These are phyloP conservation scores for Sitophilus oryzae DNA, from an alignment of 1,140 invertebrate genomes.

Conservation along the genomic window DNA sequence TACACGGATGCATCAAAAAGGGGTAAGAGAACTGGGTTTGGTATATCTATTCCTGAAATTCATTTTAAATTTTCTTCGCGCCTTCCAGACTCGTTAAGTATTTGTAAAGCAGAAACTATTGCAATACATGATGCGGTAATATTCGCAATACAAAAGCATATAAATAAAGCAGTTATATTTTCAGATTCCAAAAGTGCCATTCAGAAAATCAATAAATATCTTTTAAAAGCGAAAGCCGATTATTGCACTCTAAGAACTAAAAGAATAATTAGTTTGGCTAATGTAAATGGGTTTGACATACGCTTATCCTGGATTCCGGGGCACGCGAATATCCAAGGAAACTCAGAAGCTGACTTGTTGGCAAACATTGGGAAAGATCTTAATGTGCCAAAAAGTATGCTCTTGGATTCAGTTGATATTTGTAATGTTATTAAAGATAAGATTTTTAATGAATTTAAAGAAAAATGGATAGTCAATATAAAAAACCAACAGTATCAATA, in stretches of 20 bases:
- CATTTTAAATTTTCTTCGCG: too few species aligned
- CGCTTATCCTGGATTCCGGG: constrained; percentile 10
- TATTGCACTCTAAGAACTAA: neutral
- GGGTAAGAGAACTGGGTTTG: neutral
- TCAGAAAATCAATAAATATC: neutral
- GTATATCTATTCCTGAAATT: neutral
- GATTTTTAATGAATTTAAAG: neutral
- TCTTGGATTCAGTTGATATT: neutral
- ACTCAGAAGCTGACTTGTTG: constrained; percentile 5
- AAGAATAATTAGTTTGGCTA: neutral
- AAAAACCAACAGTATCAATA: neutral
- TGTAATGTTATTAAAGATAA: neutral
- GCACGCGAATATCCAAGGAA: constrained; percentile 8
- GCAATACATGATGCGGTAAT: neutral
- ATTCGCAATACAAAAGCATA: neutral
- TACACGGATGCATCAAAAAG: neutral
- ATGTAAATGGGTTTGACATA: constrained; percentile 6
- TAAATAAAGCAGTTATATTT: neutral
- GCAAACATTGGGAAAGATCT: constrained; percentile 12
- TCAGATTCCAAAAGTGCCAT: constrained; percentile 2
- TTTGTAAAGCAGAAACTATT: too few species aligned
- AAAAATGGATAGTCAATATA: neutral
- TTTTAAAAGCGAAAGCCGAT: neutral
- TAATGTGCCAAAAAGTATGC: constrained; percentile 8
- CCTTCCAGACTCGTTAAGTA: too few species aligned